Evolutionary conservation across 2,113 vertebrate species (phyloP).

Genomic region (Gobio gobio): DNA sequence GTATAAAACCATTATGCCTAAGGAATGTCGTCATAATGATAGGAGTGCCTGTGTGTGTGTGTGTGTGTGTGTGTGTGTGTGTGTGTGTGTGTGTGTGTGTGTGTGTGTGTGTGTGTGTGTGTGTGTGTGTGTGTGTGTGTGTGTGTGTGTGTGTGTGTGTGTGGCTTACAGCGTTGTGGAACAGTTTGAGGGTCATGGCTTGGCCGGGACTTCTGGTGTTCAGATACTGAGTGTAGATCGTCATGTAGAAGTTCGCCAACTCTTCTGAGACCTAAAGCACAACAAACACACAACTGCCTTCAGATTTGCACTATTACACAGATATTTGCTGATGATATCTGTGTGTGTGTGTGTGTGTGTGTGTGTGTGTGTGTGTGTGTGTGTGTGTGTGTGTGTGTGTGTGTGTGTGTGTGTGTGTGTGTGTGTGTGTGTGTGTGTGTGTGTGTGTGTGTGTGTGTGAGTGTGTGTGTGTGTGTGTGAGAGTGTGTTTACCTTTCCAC

Average conservation of each 20-base stretch:
- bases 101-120: background rate
- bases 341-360: background rate
- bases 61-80: background rate
- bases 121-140: too few relatives aligned
- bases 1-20: too few relatives aligned
- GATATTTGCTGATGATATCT: background rate
- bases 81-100: background rate
- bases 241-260: slow-evolving; percentile 31
- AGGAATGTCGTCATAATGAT: too few relatives aligned
- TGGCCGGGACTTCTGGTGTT: background rate
- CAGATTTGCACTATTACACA: background rate
- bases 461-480: background rate
- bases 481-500: background rate
- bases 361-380: background rate
- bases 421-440: background rate
- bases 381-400: background rate
- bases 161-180: slow-evolving; percentile 16
- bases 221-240: slow-evolving; percentile 34
- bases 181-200: slow-evolving; percentile 21
- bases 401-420: background rate
- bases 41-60: background rate
- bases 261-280: background rate
- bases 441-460: background rate
- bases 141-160: background rate
- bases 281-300: background rate